Evolutionary conservation across 2,113 vertebrate genomes (phyloP).

Genomic region (Callipepla californica): DNA sequence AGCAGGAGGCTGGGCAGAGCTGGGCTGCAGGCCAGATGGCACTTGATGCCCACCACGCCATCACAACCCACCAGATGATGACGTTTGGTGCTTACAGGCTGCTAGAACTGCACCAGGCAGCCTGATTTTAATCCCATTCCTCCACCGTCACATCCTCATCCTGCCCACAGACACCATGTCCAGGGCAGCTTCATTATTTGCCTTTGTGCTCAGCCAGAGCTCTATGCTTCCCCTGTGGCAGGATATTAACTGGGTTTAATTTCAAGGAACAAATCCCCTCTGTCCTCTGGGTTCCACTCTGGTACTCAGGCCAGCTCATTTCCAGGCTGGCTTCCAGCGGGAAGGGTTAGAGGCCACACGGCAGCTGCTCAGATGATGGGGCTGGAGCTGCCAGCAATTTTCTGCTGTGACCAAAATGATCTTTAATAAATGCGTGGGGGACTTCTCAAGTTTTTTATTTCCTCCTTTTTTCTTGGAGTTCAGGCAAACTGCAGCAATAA

Average conservation of each 20-base stretch:
- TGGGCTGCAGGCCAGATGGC: rapidly evolving
- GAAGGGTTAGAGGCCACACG: constrained; percentile 32
- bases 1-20: too few species aligned
- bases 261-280: constrained; percentile 31
- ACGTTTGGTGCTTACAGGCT: background rate
- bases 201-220: background rate
- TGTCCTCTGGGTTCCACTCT: background rate
- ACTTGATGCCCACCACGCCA: rapidly evolving
- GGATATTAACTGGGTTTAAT: background rate
- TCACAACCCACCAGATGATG: background rate
- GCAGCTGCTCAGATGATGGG: constrained; percentile 24
- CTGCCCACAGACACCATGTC: background rate
- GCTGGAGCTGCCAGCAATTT: constrained; percentile 36
- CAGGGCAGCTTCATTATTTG: background rate
- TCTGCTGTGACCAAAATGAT: constrained; percentile 39
- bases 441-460: background rate
- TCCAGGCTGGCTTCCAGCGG: constrained; percentile 45
- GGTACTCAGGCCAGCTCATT: background rate
- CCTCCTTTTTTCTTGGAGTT: background rate
- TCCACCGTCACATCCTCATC: background rate
- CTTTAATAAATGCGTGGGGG: background rate
- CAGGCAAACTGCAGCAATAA: background rate
- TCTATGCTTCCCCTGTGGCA: background rate
- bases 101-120: background rate
- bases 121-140: background rate